Evolutionary conservation across 2,113 vertebrate species (phyloP), one percentile per base, ranked within the genome.

Genomic region (Isichthys henryi): DNA sequence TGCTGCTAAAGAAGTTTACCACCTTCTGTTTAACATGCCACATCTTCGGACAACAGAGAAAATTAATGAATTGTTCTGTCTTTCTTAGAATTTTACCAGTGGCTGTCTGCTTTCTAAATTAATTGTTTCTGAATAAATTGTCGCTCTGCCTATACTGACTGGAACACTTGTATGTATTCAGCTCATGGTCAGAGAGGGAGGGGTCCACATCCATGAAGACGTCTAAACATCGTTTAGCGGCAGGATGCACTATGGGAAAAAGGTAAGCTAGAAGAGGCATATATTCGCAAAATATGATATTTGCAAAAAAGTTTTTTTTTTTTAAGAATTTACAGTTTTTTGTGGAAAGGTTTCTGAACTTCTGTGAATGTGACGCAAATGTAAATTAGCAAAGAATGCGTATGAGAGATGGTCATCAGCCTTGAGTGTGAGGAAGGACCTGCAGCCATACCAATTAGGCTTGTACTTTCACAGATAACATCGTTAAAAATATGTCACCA

Each of bases 391-490:
- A 43, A 80, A 19, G 5, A 80, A 39, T 80, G 74, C 74, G 39
- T 8, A 46, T 85, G 39, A 86, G 45, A 39, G 17, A 48, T 7
- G n/a, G 70, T 49, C 46, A 10, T 53, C 49, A 53, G 48, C 88
- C 74, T 82, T 82, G 88, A 89, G 70, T 50, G 3, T 43, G 66
- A 80, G 27, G 43, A 23, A 11, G 6, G 52, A 77, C 48, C 88
- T 89, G 49, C 74, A 52, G 5, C 17, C 66, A 39, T 10, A 39
- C 31, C 70, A 48, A 80, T 35, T 52, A 23, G 39, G 48, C 70
- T 83, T 52, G 48, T 50, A 82, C 50, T 83, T 39, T 83, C 39
- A 74, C 48, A 89, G 74, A 89, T 89, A 89, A 83, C 80, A 43
- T 23, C 49, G 3, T 49, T 80, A 48, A 53, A 66, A 80, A 31